Percentiles rank a stretch among this genome's conserved stretches.
Evolutionary conservation across 2,888 invertebrate species (phyloP).

Genomic region (Euclidia mi): DNA sequence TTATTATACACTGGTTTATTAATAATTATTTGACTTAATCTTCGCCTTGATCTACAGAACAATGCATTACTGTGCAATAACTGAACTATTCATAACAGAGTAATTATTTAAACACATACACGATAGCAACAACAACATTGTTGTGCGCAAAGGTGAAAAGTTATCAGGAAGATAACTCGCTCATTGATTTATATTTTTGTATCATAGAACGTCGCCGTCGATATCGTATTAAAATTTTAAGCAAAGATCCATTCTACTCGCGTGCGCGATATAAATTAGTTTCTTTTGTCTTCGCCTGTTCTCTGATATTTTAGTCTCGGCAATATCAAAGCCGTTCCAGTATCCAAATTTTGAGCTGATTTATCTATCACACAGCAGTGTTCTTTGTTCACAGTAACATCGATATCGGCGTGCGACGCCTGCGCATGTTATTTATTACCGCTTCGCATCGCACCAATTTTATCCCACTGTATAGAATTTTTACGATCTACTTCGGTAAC

Average conservation of each 20-base stretch:
- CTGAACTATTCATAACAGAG: not conserved
- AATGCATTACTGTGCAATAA: no score
- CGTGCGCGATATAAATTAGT: not conserved
- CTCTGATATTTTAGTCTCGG: conserved; percentile 1
- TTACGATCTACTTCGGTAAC: conserved; percentile 64
- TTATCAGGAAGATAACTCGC: conserved; percentile 39
- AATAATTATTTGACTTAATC: no score
- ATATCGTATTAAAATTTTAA: not conserved
- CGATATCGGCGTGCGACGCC: conserved; percentile 37
- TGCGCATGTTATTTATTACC: conserved; percentile 59
- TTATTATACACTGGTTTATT: no score
- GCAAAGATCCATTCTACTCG: not conserved
- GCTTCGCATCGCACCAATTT: conserved; percentile 54
- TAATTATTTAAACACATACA: conserved; percentile 1
- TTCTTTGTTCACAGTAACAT: conserved; percentile 45
- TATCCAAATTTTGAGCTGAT: conserved; percentile 36
- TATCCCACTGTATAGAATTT: conserved; percentile 58
- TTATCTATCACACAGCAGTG: conserved; percentile 35
- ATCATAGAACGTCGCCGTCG: conserved; percentile 6
- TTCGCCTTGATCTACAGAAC: no score
- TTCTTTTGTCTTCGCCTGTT: conserved; percentile 3
- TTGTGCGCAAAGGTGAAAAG: conserved; percentile 26
- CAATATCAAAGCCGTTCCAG: conserved; percentile 14
- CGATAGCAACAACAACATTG: conserved; percentile 22
- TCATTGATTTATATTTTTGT: conserved; percentile 39